Evolutionary conservation across 2,888 invertebrate genomes (phyloP).

Genomic region (Chromoteleia sp.): DNA sequence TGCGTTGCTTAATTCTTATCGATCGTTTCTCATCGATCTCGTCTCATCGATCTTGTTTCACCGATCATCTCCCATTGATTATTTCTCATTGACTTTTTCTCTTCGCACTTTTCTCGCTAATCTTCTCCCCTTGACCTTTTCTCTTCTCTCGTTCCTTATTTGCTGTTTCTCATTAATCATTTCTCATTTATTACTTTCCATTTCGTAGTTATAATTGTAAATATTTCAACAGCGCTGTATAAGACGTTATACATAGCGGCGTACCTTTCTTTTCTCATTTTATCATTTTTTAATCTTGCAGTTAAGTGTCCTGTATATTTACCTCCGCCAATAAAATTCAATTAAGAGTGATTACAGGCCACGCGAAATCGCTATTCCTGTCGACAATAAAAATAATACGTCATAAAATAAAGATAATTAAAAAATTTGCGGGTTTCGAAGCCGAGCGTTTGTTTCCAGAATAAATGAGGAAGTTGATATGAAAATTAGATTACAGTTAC

Average conservation of each 20-base stretch:
- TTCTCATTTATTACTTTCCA: not conserved
- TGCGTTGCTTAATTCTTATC: no score
- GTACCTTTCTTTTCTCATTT: not conserved
- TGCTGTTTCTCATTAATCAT: no score
- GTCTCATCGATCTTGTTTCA: no score
- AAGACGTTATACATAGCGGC: no score
- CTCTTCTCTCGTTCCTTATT: no score
- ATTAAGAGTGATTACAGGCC: conserved; percentile 37
- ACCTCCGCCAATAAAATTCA: conserved; percentile 29
- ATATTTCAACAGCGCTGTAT: no score
- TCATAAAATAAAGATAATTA: conserved; percentile 33
- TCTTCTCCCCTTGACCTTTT: no score
- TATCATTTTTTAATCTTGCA: conserved; percentile 22
- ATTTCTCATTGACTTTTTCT: no score
- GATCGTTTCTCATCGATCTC: no score
- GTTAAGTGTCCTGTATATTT: conserved; percentile 13
- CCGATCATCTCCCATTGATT: no score
- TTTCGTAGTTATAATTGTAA: not conserved
- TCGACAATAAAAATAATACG: conserved; percentile 40
- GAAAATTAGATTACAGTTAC: conserved; percentile 47
- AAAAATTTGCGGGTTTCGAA: conserved; percentile 15
- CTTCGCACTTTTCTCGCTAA: no score
- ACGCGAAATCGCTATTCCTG: conserved; percentile 9
- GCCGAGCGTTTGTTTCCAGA: conserved; percentile 19
- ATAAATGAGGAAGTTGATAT: conserved; percentile 45